Conservation (phyloP, 2,113 vertebrate species). For the Atrichornis clamosus region DNA sequence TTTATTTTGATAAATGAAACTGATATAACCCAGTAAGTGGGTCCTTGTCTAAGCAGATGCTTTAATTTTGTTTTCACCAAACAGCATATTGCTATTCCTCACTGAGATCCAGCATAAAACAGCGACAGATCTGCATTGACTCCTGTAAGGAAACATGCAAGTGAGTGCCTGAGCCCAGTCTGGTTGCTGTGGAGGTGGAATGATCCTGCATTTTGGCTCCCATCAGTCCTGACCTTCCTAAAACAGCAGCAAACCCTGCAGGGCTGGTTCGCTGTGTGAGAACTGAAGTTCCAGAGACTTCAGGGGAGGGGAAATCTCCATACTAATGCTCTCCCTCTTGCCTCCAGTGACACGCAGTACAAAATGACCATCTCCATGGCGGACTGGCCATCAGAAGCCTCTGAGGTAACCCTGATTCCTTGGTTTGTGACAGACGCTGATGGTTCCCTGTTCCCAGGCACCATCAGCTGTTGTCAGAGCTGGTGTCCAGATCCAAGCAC, state of each 20-base stretch:
- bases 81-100: constrained; percentile 74
- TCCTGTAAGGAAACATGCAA: constrained; percentile 82
- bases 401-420: constrained; percentile 65
- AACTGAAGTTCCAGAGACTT: not conserved
- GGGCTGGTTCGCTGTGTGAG: not conserved
- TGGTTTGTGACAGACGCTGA: not conserved
- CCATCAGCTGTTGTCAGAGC: not conserved
- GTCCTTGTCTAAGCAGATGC: not conserved
- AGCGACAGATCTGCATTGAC: constrained; percentile 72
- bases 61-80: not conserved
- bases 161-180: constrained; percentile 38
- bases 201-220: not conserved
- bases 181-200: not conserved
- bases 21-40: not conserved
- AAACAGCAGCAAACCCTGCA: not conserved
- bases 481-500: not conserved
- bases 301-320: not conserved
- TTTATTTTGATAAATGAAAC: not conserved
- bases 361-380: constrained; percentile 86
- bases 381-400: constrained; percentile 78
- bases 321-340: not conserved
- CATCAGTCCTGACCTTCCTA: not conserved
- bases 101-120: constrained; percentile 45
- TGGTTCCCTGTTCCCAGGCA: not conserved
- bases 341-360: constrained; percentile 77